Evolutionary conservation across 2,888 invertebrate species (phyloP).

Genomic region (Coecobrya sp.): DNA sequence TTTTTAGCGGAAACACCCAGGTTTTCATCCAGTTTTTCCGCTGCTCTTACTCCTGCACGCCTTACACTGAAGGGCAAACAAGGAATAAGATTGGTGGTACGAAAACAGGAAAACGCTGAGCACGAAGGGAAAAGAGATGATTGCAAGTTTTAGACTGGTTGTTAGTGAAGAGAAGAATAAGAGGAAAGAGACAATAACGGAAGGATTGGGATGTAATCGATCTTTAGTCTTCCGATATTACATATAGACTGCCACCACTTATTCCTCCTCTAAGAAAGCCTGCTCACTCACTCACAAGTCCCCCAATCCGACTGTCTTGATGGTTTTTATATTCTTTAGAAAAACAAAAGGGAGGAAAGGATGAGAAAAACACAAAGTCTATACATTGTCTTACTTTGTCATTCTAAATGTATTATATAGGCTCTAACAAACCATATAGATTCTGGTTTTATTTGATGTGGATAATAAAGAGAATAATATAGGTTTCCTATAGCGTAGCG

Average conservation of each 20-base stretch:
- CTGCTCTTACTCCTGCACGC: not conserved
- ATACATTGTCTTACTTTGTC: slow-evolving; percentile 23
- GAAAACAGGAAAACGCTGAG: not conserved
- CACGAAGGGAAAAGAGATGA: slow-evolving; percentile 59
- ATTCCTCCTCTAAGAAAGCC: slow-evolving; percentile 34
- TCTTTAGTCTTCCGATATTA: slow-evolving; percentile 78
- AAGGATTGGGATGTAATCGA: slow-evolving; percentile 79
- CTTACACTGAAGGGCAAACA: not conserved
- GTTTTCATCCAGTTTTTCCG: slow-evolving; percentile 35
- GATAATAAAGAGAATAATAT: not conserved
- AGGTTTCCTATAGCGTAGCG: not conserved
- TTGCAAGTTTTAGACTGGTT: slow-evolving; percentile 67
- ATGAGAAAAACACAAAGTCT: not conserved
- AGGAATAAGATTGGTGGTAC: slow-evolving; percentile 54
- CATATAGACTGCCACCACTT: slow-evolving; percentile 60
- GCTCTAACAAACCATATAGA: not conserved
- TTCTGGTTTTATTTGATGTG: not conserved
- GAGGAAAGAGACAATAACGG: slow-evolving; percentile 72
- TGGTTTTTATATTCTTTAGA: slow-evolving; percentile 47
- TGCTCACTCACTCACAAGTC: slow-evolving; percentile 23
- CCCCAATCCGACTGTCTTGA: slow-evolving; percentile 29
- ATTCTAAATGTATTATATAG: not conserved
- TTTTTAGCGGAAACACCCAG: slow-evolving; percentile 62
- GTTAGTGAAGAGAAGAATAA: slow-evolving; percentile 61
- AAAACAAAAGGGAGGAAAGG: slow-evolving; percentile 1